Conservation (phyloP, 2,113 vertebrate species). For the Probosciger aterrimus region DNA sequence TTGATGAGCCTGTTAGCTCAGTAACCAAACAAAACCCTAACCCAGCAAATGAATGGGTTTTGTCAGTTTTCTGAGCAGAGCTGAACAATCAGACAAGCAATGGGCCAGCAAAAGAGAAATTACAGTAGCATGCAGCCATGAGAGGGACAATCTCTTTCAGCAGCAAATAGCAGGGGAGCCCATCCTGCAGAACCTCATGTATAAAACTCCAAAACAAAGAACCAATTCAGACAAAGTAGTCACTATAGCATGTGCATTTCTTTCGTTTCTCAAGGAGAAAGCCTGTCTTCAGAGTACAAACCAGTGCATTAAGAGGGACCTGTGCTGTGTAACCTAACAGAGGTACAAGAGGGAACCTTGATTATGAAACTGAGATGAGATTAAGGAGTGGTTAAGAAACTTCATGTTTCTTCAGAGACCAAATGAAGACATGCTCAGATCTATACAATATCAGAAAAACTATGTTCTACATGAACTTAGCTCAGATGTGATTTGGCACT, state of each 20-base stretch:
- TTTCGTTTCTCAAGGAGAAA: background rate
- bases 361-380: background rate
- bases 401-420: background rate
- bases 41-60: background rate
- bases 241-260: background rate
- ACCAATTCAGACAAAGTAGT: background rate
- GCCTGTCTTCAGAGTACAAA: background rate
- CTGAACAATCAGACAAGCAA: conserved; percentile 5
- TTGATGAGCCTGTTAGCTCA: background rate
- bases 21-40: background rate
- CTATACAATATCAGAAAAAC: background rate
- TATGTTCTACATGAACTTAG: background rate
- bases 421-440: background rate
- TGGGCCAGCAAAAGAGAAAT: conserved; percentile 23
- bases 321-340: background rate
- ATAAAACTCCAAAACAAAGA: conserved; percentile 31
- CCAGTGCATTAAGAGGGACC: background rate
- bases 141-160: background rate
- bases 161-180: background rate
- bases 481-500: background rate
- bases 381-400: background rate
- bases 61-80: background rate
- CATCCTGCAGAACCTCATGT: background rate
- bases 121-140: background rate
- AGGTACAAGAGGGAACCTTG: background rate